These are phyloP conservation scores for Daphoenositta chrysoptera DNA, from an alignment of 2,113 vertebrate species.

Conservation along the genomic window DNA sequence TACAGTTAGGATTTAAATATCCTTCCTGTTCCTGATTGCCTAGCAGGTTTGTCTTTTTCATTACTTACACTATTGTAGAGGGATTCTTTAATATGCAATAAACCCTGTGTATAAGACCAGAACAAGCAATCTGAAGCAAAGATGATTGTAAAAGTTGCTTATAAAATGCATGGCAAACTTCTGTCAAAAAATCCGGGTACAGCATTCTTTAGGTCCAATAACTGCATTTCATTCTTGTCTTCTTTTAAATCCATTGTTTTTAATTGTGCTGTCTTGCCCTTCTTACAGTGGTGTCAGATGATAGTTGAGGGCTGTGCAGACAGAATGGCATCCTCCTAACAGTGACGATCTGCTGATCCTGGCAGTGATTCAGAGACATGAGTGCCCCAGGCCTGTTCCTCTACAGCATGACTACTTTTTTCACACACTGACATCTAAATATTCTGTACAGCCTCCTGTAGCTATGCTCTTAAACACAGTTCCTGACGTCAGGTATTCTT, in stretches of 20 bases:
- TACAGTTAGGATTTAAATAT: neutral
- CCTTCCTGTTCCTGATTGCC: neutral
- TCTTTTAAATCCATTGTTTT: constrained; percentile 54
- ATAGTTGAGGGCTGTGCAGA: constrained; percentile 63
- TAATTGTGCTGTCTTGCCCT: constrained; percentile 43
- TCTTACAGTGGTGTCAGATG: constrained; percentile 61
- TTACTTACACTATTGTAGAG: neutral
- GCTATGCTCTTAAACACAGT: neutral
- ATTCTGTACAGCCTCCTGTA: constrained; percentile 40
- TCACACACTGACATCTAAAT: constrained; percentile 48
- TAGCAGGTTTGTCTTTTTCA: neutral
- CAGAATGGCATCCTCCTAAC: constrained; percentile 48
- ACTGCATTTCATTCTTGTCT: neutral
- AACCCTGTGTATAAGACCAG: neutral
- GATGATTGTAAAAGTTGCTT: neutral
- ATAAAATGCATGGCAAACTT: neutral
- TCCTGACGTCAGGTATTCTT: constrained; percentile 33
- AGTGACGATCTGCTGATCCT: constrained; percentile 55
- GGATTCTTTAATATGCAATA: neutral
- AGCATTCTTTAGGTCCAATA: neutral
- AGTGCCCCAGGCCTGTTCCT: constrained; percentile 61
- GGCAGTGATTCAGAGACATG: constrained; percentile 67
- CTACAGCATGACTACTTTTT: constrained; percentile 47
- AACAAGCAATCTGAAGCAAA: neutral
- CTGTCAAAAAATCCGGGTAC: neutral